These are phyloP conservation scores for Tetragonula carbonaria DNA, from an alignment of 2,888 invertebrate genomes.

Conservation along the genomic window DNA sequence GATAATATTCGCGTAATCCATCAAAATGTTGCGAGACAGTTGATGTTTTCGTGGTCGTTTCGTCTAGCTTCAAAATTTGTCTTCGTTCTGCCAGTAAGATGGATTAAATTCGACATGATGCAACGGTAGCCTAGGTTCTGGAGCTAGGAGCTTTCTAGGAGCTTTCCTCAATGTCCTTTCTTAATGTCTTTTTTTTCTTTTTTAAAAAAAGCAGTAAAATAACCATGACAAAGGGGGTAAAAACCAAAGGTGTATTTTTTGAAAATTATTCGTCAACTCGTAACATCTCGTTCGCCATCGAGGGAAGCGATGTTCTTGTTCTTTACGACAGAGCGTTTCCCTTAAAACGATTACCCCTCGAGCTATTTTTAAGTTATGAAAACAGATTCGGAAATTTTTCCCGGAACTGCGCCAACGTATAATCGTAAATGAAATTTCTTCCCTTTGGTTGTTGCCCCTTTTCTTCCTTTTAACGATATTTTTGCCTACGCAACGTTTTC, in stretches of 20 bases:
- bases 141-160: too few relatives aligned
- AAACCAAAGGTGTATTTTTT: not conserved
- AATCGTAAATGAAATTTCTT: slow-evolving; percentile 41
- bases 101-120: not conserved
- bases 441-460: too few relatives aligned
- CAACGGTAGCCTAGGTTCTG: not conserved
- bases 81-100: not conserved
- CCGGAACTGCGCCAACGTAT: not conserved
- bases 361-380: slow-evolving; percentile 40
- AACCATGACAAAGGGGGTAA: not conserved
- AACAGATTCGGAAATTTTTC: slow-evolving; percentile 29
- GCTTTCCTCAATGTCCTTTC: too few relatives aligned
- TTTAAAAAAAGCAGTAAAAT: too few relatives aligned
- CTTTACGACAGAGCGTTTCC: slow-evolving; percentile 3
- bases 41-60: slow-evolving; percentile 2
- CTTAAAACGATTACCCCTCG: slow-evolving; percentile 34
- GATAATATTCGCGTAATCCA: slow-evolving; percentile 34
- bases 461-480: not conserved
- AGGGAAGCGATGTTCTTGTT: slow-evolving; percentile 12
- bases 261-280: slow-evolving; percentile 1
- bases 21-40: slow-evolving; percentile 29
- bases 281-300: slow-evolving; percentile 9
- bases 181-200: too few relatives aligned
- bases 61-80: slow-evolving; percentile 25
- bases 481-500: not conserved